Evolutionary conservation across 2,797 vertebrate genomes (phyloP), one percentile per base, ranked within the genome.

Genomic region (Cyclura pinguis): DNA sequence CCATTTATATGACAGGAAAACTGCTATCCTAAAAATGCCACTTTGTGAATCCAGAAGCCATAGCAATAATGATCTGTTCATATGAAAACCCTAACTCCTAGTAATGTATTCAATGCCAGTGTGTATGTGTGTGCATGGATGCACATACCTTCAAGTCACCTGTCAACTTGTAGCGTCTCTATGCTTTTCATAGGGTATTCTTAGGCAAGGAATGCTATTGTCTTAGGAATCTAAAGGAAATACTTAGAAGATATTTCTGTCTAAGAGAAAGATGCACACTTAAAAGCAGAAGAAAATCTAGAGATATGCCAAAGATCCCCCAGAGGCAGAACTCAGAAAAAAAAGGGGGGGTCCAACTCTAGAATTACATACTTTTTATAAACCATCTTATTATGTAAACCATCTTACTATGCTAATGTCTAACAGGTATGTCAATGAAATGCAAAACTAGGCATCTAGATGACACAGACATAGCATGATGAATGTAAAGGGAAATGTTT

Each of bases 361-460:
- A 32, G 47, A 47, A 35, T 73, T 42, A 85, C 38, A 55, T 32
- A 55, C 5, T 77, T 47, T 78, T 47, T 9, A 8, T 47, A 87
- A 32, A 69, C 20, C 57, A 87, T 52, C 42, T 47, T 55, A 38
- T 92, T 88, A 87, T 14, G 29, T 72, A 90, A 92, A 86, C 2
- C n/a, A 59, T 42, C 20, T 62, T 62, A 3, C 6, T 91, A 90
- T 88, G 91, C 82, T 92, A 91, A 92, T 13, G 6, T 87, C 87
- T 93, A 91, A 94, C 86, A 94, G 94, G 93, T 80, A 93, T 90
- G 92, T 90, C 94, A 94, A 91, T 85, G 91, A 92, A 88, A 90
- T 0, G 57, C 72, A 91, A 94, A 87, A 89, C 73, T 38, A 93
- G 93, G 90, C 87, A 92, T 91, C 64, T 93, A 93, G 93, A 95